Evolutionary conservation across 2,113 vertebrate genomes (phyloP).

Genomic region (Tautogolabrus adspersus): DNA sequence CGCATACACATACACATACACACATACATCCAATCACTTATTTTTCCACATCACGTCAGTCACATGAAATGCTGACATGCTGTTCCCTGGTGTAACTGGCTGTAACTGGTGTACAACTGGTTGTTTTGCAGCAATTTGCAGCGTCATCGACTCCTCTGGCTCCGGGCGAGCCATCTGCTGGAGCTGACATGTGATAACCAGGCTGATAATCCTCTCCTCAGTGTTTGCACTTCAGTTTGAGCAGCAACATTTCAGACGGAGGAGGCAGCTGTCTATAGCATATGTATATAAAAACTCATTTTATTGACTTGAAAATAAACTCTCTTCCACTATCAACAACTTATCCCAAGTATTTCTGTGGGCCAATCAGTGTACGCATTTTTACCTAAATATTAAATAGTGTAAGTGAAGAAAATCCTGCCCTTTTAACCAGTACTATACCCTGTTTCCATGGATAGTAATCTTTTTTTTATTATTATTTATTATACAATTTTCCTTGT

Average conservation of each 20-base stretch:
- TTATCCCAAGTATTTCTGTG: no score
- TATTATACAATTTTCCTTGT: no score
- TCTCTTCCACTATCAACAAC: neutral
- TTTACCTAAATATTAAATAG: no score
- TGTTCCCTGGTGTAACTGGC: slow-evolving; percentile 39
- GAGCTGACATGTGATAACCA: slow-evolving; percentile 58
- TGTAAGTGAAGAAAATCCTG: no score
- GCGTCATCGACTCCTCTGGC: slow-evolving; percentile 50
- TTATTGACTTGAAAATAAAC: neutral
- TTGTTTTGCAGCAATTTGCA: slow-evolving; percentile 45
- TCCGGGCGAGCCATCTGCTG: slow-evolving; percentile 68
- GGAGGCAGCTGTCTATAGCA: slow-evolving; percentile 24
- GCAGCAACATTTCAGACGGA: slow-evolving; percentile 29
- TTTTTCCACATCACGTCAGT: neutral
- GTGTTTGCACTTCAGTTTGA: slow-evolving; percentile 1
- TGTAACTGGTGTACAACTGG: slow-evolving; percentile 51
- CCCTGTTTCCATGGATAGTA: no score
- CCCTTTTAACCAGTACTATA: no score
- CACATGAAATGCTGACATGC: slow-evolving; percentile 12
- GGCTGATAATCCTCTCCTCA: slow-evolving; percentile 48
- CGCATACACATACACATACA: neutral
- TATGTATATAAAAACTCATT: neutral
- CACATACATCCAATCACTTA: neutral
- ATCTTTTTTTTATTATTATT: no score
- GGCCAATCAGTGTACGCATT: no score